Conservation (phyloP, 2,113 vertebrate species). For the Piliocolobus tephrosceles region DNA sequence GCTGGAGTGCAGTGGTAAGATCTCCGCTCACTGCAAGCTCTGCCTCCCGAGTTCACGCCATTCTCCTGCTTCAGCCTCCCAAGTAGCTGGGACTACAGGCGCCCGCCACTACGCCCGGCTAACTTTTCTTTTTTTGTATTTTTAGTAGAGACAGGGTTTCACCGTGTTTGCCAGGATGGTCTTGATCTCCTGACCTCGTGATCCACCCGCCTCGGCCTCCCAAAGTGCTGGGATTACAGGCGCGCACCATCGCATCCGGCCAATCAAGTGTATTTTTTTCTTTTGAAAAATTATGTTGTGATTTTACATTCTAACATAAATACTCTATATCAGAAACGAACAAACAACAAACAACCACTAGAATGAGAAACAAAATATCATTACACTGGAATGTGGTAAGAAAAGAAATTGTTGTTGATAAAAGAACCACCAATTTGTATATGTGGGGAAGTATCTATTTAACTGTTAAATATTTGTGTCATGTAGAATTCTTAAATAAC, state of each 20-base stretch:
- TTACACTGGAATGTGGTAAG: neutral
- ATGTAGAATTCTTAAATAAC: neutral
- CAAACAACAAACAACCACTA: neutral
- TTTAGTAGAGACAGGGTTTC: too few relatives aligned
- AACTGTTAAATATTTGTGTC: neutral
- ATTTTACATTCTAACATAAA: neutral
- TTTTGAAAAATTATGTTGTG: neutral
- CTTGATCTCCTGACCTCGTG: too few relatives aligned
- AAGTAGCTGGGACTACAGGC: too few relatives aligned
- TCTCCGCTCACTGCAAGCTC: too few relatives aligned
- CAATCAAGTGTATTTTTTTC: neutral
- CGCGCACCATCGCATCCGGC: too few relatives aligned
- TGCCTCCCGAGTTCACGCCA: too few relatives aligned
- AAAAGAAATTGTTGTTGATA: neutral
- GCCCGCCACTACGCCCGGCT: too few relatives aligned
- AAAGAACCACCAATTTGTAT: neutral
- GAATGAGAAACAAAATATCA: neutral
- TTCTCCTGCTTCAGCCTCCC: too few relatives aligned
- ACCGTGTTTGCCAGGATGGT: too few relatives aligned
- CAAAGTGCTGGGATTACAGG: too few relatives aligned
- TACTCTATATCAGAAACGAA: neutral
- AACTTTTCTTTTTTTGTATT: too few relatives aligned
- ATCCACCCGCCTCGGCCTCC: fast-evolving
- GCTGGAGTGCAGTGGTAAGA: too few relatives aligned
- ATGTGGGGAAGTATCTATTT: neutral